phyloP scores from a whole-genome alignment of 2,113 vertebrate species.

The Apus apus region DNA sequence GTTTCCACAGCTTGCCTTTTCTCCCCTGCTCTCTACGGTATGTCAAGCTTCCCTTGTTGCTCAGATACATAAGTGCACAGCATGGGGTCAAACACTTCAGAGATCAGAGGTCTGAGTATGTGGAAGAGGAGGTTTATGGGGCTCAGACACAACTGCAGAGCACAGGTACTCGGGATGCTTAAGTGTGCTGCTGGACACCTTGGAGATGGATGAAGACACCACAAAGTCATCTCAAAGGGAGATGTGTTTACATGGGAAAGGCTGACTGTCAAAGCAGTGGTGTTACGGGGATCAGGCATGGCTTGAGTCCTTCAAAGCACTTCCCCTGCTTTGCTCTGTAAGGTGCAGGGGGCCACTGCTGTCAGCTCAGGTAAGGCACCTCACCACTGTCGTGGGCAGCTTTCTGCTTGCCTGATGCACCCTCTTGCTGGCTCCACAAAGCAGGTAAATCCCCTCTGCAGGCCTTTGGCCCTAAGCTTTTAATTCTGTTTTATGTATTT shows the following conservation, averaged over 20 bases:
- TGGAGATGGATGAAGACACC: not conserved
- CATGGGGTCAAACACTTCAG: not conserved
- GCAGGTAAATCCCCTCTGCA: rapidly evolving
- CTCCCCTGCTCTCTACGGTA: not conserved
- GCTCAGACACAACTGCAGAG: not conserved
- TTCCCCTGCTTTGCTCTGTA: not conserved
- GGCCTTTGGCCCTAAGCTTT: not conserved
- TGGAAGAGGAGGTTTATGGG: not conserved
- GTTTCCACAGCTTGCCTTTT: not conserved
- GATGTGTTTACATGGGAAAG: not conserved
- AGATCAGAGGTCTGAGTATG: not conserved
- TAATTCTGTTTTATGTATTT: not conserved
- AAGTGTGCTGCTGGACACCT: not conserved
- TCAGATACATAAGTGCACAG: not conserved
- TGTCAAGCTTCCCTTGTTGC: not conserved
- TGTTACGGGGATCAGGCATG: not conserved
- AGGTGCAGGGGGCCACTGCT: not conserved
- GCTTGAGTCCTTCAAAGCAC: not conserved
- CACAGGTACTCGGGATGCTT: not conserved
- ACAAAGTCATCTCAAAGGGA: not conserved
- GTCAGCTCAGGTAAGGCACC: not conserved
- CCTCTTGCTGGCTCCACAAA: not conserved
- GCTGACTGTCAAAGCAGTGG: not conserved
- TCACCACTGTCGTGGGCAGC: not conserved
- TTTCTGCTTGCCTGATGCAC: not conserved